phyloP scores from a whole-genome alignment of 1,140 invertebrate species.

The Hycleus phaleratus region DNA sequence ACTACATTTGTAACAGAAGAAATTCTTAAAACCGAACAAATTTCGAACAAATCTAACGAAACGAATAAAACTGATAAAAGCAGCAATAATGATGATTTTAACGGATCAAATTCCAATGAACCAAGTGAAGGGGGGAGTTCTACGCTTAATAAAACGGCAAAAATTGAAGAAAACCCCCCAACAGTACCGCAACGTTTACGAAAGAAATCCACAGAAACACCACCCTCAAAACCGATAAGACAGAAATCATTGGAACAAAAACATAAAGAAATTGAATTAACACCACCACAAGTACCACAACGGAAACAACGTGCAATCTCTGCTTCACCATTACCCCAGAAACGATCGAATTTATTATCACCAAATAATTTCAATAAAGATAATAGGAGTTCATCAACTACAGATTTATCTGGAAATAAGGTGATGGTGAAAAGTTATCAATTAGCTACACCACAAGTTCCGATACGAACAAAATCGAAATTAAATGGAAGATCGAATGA shows the following conservation, averaged over 20 bases:
- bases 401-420: constrained; percentile 19
- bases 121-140: constrained; percentile 8
- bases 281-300: constrained; percentile 18
- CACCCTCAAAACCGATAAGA: constrained; percentile 20
- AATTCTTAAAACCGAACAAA: too few species aligned
- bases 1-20: too few species aligned
- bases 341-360: background rate
- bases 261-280: constrained; percentile 8
- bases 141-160: constrained; percentile 23
- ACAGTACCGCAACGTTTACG: constrained; percentile 11
- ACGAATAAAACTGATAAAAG: too few species aligned
- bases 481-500: background rate
- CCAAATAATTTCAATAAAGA: background rate
- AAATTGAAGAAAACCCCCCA: constrained; percentile 1
- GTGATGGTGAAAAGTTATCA: constrained; percentile 22
- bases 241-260: constrained; percentile 21
- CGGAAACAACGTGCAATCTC: constrained; percentile 18
- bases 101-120: too few species aligned
- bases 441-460: constrained; percentile 12
- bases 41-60: too few species aligned
- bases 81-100: too few species aligned
- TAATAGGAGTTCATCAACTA: constrained; percentile 9
- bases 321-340: constrained; percentile 17
- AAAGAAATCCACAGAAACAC: constrained; percentile 16
- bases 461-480: constrained; percentile 8